Evolutionary conservation across 2,797 vertebrate genomes (phyloP).

Genomic region (Myotis findleyi): DNA sequence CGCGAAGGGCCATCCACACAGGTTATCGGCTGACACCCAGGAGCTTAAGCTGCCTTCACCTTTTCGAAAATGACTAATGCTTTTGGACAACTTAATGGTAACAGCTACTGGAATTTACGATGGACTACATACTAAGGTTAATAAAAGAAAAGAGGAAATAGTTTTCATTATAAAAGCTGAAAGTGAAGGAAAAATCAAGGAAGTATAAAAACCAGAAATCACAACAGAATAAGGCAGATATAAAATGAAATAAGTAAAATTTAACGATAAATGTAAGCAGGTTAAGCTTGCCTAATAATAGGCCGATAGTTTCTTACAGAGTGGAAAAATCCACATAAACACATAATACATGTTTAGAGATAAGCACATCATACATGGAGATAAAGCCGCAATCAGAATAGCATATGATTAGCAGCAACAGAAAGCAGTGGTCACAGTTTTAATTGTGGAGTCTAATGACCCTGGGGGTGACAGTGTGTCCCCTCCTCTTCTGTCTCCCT

Average conservation of each 20-base stretch:
- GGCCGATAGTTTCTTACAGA: neutral
- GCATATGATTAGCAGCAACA: neutral
- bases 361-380: neutral
- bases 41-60: neutral
- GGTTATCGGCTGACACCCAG: neutral
- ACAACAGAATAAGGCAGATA: conserved; percentile 16
- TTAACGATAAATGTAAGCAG: neutral
- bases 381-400: neutral
- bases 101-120: neutral
- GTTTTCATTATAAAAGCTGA: neutral
- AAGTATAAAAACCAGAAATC: neutral
- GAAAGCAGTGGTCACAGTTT: neutral
- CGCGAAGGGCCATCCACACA: neutral
- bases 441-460: neutral
- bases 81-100: neutral
- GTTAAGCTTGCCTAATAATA: neutral
- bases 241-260: conserved; percentile 6
- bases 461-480: neutral
- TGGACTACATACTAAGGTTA: neutral
- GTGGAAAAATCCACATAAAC: conserved; percentile 29
- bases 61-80: neutral
- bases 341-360: neutral
- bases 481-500: neutral
- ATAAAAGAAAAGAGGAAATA: neutral
- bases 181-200: conserved; percentile 27